Evolutionary conservation across 2,113 vertebrate species (phyloP), one percentile per base, ranked within the genome.

Genomic region (Calypte anna): DNA sequence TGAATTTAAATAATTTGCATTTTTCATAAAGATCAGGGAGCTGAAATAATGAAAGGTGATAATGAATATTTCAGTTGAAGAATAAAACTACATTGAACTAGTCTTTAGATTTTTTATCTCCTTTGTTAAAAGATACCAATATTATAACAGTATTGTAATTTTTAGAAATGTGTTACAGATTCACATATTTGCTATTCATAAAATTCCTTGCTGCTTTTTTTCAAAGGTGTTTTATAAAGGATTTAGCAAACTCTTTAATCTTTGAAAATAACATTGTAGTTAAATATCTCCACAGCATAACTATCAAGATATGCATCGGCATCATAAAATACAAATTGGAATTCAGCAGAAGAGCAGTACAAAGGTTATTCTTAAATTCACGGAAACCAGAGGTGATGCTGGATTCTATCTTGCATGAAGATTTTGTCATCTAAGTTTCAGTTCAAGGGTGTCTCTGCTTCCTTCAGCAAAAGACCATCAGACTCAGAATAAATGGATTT

Each of bases 1-100:
- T 84, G 91, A 94, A 94, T 88, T 96, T 87, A 91, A 96, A 96
- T 64, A 63, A 95, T 92, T 96, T 95, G 46, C 82, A 95, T 94
- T 97, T 95, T 93, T 96, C 59, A 36, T 92, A 88, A 75, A 64
- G 54, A 90, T 92, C 92, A 95, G 83, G 91, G 86, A 90, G 15
- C 85, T 93, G 80, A 95, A 97, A 94, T 94, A 92, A 95, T 92
- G 70, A 89, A 88, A 92, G 16, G 54, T 82, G 55, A 96, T 91
- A 43, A 94, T 77, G 55, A 97, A 92, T 95, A 94, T 93, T 97
- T 97, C 90, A 80, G 87, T 63, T 95, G 78, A 72, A 89, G 84
- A 89, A 88, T 44, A 94, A 95, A 96, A 96, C 94, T 68, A 93
- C 55, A 53, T 67, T 66, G 73, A 91, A 94, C 62, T 54, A 87